phyloP scores from a whole-genome alignment of 2,888 invertebrate genomes.

The Phanerotoma sp. region DNA sequence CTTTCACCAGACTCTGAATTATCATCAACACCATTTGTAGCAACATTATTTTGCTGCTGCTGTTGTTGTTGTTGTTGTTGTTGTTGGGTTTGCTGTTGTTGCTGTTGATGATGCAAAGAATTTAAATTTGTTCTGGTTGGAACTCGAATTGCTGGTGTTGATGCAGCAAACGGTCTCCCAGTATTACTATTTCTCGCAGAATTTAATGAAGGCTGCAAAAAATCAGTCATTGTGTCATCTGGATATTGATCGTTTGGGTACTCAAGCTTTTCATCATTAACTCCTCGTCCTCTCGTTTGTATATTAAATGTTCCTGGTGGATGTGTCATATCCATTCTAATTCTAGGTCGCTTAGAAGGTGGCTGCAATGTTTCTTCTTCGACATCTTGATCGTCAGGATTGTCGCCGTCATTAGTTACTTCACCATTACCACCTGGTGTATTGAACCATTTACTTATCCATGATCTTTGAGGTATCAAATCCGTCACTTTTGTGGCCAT shows the following conservation, averaged over 20 bases:
- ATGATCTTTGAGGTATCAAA: slow-evolving; percentile 63
- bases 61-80: neutral
- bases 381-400: slow-evolving; percentile 34
- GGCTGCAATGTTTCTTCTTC: slow-evolving; percentile 46
- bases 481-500: slow-evolving; percentile 67
- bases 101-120: slow-evolving; percentile 31
- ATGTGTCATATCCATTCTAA: slow-evolving; percentile 54
- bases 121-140: slow-evolving; percentile 37
- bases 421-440: slow-evolving; percentile 45
- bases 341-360: slow-evolving; percentile 50
- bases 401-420: slow-evolving; percentile 35
- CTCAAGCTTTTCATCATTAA: slow-evolving; percentile 33
- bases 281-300: slow-evolving; percentile 39
- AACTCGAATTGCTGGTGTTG: slow-evolving; percentile 49
- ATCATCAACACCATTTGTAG: slow-evolving; percentile 57
- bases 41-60: slow-evolving; percentile 42
- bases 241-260: slow-evolving; percentile 37
- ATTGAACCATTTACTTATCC: slow-evolving; percentile 57
- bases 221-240: slow-evolving; percentile 43
- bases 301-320: slow-evolving; percentile 54
- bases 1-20: slow-evolving; percentile 64
- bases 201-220: slow-evolving; percentile 3
- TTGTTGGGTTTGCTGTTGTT: neutral
- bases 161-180: slow-evolving; percentile 47
- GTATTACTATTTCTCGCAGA: slow-evolving; percentile 31